Base-by-base conservation (phyloP, 1,140 invertebrate genomes). In the Notospermus geniculatus region DNA sequence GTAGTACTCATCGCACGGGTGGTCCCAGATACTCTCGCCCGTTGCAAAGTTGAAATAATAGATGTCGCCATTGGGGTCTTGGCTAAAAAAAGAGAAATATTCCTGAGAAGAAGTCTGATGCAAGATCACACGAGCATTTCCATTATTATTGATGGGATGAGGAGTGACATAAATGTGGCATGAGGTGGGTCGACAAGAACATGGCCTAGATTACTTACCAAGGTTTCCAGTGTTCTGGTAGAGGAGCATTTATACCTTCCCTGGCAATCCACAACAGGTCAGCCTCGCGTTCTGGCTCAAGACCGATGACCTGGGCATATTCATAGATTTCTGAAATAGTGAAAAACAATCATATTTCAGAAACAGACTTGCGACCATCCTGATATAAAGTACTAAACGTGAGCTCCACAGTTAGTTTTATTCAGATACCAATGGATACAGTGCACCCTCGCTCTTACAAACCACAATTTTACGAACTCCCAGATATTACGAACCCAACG, bases 1-100 rank as follows among this genome's bases (percentile, higher is more conserved):
- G 73, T 93, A 95, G 23, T 91, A 84, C 22, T 89, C 86, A 82
- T 96, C 92, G 58, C 94, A 81, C 0, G 93, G 93, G 82, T 96
- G 93, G 72, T 94, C 91, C 93, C 93, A 95, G 70, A 91, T 90
- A 23, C 90, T 92, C 61, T 86, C 86, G 30, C 89, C 88, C 0
- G 88, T 91, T 27, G 86, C 83, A 65, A 87, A 86, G 75, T 95
- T 91, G 73, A 90, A 93, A 76, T 95, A 96, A 78, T 93, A 95
- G 71, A 60, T 86, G 76, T 88, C 85, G 36, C 86, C 83, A 70
- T 87, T 85, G 54, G 88, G 86, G 79, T 91, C 88, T 76, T 85
- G 89, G 71, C 90, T 90, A 75, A 25, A 69, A 71, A n/a, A 50
- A 9, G 15, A 36, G 32, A 36, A 36, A 36, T n/a, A n/a, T n/a